Evolutionary conservation across 2,113 vertebrate species (phyloP).

Genomic region (Bubalus kerabau): DNA sequence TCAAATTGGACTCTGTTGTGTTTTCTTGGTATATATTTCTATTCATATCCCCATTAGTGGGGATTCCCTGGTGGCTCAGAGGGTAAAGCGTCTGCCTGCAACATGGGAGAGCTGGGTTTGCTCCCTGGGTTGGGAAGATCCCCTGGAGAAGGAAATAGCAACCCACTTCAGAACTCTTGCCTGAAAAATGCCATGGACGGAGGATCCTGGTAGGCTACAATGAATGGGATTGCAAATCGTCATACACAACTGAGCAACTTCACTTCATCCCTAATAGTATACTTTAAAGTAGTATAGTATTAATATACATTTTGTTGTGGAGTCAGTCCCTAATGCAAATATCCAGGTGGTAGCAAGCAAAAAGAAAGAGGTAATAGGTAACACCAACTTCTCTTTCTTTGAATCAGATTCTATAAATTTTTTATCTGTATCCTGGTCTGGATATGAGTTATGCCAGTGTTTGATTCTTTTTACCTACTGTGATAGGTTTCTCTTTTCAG

Average conservation of each 20-base stretch:
- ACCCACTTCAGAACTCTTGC: too few species aligned
- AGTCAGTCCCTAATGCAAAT: background rate
- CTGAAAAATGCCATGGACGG: too few species aligned
- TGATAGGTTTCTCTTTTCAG: background rate
- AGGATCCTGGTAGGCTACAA: too few species aligned
- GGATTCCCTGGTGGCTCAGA: too few species aligned
- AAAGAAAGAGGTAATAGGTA: background rate
- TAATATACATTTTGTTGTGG: background rate
- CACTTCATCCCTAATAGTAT: too few species aligned
- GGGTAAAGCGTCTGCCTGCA: too few species aligned
- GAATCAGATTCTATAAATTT: background rate
- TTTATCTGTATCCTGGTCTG: fast-evolving
- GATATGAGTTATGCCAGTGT: background rate
- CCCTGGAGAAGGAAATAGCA: too few species aligned
- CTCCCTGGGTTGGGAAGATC: too few species aligned
- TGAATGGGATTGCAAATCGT: too few species aligned
- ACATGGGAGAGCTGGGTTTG: too few species aligned
- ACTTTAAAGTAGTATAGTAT: background rate
- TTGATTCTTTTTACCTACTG: background rate
- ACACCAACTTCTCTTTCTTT: background rate
- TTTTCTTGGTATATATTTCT: background rate
- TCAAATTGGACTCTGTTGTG: background rate
- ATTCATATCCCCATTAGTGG: background rate
- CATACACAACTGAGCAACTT: too few species aligned
- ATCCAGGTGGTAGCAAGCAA: background rate